phyloP scores from a whole-genome alignment of 1,140 invertebrate species.

The Tetramorium simillimum region DNA sequence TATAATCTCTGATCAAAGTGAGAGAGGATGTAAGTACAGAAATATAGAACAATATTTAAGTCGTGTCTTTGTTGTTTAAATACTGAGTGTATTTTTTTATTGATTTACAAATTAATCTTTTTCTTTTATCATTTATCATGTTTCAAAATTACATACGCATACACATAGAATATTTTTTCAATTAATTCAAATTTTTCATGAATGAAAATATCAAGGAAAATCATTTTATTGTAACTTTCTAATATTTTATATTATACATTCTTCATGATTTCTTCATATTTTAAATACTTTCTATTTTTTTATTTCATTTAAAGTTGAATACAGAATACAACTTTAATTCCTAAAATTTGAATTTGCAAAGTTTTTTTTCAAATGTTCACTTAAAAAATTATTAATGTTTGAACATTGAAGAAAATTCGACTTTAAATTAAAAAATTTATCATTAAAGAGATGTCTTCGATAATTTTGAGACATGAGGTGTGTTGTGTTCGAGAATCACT shows the following conservation, averaged over 20 bases:
- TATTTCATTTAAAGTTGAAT: not conserved
- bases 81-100: constrained; percentile 53
- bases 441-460: not conserved
- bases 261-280: not conserved
- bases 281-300: not conserved
- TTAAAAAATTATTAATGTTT: not conserved
- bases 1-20: constrained; percentile 64
- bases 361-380: not conserved
- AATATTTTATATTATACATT: not conserved
- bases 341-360: not conserved
- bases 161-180: not conserved
- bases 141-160: not conserved
- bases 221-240: not conserved
- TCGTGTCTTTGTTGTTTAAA: constrained; percentile 65
- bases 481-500: constrained; percentile 29
- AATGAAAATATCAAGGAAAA: not conserved
- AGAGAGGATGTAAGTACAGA: constrained; percentile 65
- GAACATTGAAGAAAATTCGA: not conserved
- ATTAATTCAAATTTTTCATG: not conserved
- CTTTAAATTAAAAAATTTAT: not conserved
- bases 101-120: constrained; percentile 47
- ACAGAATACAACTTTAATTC: not conserved
- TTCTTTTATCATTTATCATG: constrained; percentile 43
- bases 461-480: not conserved
- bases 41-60: constrained; percentile 70